Evolutionary conservation across 1,140 invertebrate genomes (phyloP).

Genomic region (Colletes gigas): DNA sequence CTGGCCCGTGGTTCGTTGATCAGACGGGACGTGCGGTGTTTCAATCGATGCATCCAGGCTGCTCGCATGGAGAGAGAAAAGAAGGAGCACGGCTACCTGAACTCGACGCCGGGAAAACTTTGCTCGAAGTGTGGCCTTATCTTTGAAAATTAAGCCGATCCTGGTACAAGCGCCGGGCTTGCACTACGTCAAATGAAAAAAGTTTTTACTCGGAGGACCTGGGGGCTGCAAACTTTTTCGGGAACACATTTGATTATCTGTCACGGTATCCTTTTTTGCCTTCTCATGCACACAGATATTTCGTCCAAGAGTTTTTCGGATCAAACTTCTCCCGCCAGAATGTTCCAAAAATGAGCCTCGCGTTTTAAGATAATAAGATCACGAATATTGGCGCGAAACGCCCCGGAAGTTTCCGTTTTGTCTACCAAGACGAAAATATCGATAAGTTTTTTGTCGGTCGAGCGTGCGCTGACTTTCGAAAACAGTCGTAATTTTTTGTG

Average conservation of each 20-base stretch:
- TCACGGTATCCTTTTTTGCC: slow-evolving; percentile 20
- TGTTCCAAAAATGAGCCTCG: neutral
- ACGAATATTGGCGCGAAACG: neutral
- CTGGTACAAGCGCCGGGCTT: neutral
- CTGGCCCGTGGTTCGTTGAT: neutral
- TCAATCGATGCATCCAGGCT: neutral
- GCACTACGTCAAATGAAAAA: slow-evolving; percentile 47
- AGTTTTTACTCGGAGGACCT: slow-evolving; percentile 19
- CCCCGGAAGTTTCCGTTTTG: neutral
- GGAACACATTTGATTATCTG: slow-evolving; percentile 46
- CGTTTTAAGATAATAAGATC: neutral
- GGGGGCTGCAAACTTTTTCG: slow-evolving; percentile 19
- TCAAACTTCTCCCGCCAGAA: neutral
- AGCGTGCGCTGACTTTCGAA: no score
- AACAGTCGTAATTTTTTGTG: neutral
- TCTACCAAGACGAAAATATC: neutral
- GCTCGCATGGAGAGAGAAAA: no score
- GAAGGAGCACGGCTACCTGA: neutral
- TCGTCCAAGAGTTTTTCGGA: neutral
- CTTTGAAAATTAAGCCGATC: slow-evolving; percentile 30
- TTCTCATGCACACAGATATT: slow-evolving; percentile 5
- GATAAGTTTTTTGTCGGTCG: no score
- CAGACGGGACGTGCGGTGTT: neutral
- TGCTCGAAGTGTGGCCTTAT: neutral
- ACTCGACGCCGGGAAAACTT: neutral